phyloP scores from a whole-genome alignment of 1,140 invertebrate genomes.

The Wasmannia auropunctata region DNA sequence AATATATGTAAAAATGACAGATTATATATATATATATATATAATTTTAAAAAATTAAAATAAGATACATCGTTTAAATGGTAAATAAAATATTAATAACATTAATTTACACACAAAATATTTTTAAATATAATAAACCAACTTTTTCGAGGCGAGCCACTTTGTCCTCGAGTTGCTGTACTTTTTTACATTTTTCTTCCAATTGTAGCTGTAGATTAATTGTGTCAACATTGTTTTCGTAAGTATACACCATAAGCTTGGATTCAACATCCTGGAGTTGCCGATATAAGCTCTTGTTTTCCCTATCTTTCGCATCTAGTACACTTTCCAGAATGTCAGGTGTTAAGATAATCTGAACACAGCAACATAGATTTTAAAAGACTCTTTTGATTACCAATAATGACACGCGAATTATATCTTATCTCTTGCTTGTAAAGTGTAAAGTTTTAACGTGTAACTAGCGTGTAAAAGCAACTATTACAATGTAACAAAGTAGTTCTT shows the following conservation, averaged over 20 bases:
- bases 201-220: constrained; percentile 66
- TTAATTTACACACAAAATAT: constrained; percentile 15
- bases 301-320: constrained; percentile 70
- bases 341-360: constrained; percentile 77
- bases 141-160: constrained; percentile 77
- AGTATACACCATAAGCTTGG: constrained; percentile 64
- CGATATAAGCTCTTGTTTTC: constrained; percentile 69
- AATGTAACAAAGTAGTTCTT: not conserved
- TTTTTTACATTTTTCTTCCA: constrained; percentile 75
- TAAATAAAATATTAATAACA: constrained; percentile 11
- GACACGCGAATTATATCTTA: not conserved
- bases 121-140: constrained; percentile 69
- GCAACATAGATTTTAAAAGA: constrained; percentile 67
- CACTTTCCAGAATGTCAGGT: constrained; percentile 75
- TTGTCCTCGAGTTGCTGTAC: constrained; percentile 71
- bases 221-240: constrained; percentile 69
- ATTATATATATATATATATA: not conserved
- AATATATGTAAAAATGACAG: not conserved
- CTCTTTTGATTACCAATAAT: not conserved
- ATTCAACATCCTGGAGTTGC: constrained; percentile 72
- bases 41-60: not conserved
- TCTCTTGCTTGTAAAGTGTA: constrained; percentile 20
- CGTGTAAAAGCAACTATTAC: not conserved
- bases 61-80: not conserved
- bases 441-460: not conserved